These are phyloP conservation scores for Polietes domitor DNA, from an alignment of 2,888 invertebrate genomes.

Conservation along the genomic window DNA sequence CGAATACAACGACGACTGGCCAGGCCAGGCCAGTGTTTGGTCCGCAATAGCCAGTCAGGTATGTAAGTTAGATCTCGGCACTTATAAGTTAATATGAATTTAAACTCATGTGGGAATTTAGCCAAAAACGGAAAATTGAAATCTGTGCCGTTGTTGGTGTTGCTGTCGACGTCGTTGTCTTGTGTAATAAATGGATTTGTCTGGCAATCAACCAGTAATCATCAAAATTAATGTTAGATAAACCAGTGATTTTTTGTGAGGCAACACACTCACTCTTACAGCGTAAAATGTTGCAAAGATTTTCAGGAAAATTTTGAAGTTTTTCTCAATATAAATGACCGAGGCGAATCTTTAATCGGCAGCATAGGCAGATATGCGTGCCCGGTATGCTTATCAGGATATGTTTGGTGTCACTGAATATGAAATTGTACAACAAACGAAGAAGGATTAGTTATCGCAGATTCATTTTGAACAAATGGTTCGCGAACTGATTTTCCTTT, in stretches of 20 bases:
- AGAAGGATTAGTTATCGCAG: conserved; percentile 8
- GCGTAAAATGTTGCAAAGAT: background rate
- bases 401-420: conserved; percentile 12
- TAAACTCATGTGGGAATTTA: conserved; percentile 67
- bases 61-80: conserved; percentile 50
- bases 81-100: conserved; percentile 63
- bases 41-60: conserved; percentile 55
- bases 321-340: background rate
- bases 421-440: background rate
- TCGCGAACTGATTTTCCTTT: background rate
- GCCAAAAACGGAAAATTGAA: conserved; percentile 35
- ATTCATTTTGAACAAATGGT: background rate
- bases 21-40: background rate
- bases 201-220: conserved; percentile 54
- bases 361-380: background rate
- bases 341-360: background rate
- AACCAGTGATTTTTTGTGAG: conserved; percentile 26
- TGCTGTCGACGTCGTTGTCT: conserved; percentile 21
- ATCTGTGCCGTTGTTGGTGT: background rate
- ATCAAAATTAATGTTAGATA: conserved; percentile 43
- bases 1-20: background rate
- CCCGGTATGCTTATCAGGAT: conserved; percentile 1
- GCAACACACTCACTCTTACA: background rate
- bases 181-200: conserved; percentile 59
- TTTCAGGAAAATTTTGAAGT: background rate